These are phyloP conservation scores for Limnothrissa miodon DNA, from an alignment of 2,113 vertebrate genomes.

Conservation along the genomic window DNA sequence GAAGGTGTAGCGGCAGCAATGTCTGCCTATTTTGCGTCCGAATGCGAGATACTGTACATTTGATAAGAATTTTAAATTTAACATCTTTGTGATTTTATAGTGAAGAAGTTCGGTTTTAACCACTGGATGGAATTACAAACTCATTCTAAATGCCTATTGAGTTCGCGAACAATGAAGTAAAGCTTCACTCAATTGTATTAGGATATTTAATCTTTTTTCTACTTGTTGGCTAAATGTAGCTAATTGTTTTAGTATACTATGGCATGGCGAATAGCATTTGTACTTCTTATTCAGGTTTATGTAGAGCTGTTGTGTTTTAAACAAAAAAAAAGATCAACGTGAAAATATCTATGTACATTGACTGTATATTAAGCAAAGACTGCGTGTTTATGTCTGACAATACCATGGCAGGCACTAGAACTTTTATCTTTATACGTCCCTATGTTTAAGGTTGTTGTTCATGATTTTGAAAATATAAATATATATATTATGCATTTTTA, in stretches of 20 bases:
- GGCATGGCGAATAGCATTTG: conserved; percentile 99
- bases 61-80: conserved; percentile 72
- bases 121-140: conserved; percentile 92
- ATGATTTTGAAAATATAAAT: conserved; percentile 69
- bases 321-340: conserved; percentile 85
- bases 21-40: conserved; percentile 42
- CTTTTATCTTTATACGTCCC: conserved; percentile 82
- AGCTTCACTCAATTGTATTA: conserved; percentile 98
- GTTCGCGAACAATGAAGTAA: conserved; percentile 94
- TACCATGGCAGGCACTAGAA: conserved; percentile 96
- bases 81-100: conserved; percentile 94
- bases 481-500: conserved; percentile 59
- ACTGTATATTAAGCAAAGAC: conserved; percentile 99
- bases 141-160: conserved; percentile 94
- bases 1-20: conserved; percentile 47
- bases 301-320: conserved; percentile 99
- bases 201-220: conserved; percentile 99
- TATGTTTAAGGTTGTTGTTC: conserved; percentile 86
- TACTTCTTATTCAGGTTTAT: conserved; percentile 97
- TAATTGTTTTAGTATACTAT: conserved; percentile 99
- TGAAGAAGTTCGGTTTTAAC: conserved; percentile 92
- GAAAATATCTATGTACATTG: conserved; percentile 99
- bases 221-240: conserved; percentile 98
- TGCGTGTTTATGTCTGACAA: conserved; percentile 96
- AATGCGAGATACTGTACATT: conserved; percentile 90